Percentiles rank a stretch among this genome's conserved stretches.
These are phyloP conservation scores for Stegodyphus dumicola DNA, from an alignment of 1,140 invertebrate species.

Conservation along the genomic window DNA sequence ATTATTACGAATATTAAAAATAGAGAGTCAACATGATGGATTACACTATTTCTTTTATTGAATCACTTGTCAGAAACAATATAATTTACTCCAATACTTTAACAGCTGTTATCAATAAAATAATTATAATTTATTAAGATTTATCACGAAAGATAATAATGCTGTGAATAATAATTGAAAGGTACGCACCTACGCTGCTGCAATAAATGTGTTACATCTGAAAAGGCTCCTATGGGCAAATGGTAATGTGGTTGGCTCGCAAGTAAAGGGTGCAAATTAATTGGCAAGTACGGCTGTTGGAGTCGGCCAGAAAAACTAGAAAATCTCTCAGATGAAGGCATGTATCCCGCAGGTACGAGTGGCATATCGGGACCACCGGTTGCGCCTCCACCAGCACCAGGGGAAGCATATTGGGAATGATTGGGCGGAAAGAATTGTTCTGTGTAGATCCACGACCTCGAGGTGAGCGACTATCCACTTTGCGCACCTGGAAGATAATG, in stretches of 20 bases:
- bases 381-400: conserved; percentile 14
- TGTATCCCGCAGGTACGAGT: conserved; percentile 30
- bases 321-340: conserved; percentile 40
- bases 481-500: conserved; percentile 51
- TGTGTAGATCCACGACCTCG: conserved; percentile 40
- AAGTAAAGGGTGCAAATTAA: conserved; percentile 56
- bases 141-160: not conserved
- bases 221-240: conserved; percentile 29
- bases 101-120: not conserved
- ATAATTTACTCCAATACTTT: too few species aligned
- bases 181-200: conserved; percentile 46
- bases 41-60: too few species aligned
- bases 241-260: conserved; percentile 5
- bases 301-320: conserved; percentile 4
- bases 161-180: not conserved
- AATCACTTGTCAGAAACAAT: too few species aligned
- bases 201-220: conserved; percentile 59
- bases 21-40: too few species aligned
- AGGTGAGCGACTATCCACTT: conserved; percentile 47
- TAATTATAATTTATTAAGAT: not conserved
- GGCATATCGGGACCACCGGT: conserved; percentile 47
- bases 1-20: too few species aligned
- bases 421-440: conserved; percentile 61
- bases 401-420: conserved; percentile 61
- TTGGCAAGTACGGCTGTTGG: conserved; percentile 32